Conservation (phyloP, 1,140 invertebrate species). For the Heliothis subflexa region DNA sequence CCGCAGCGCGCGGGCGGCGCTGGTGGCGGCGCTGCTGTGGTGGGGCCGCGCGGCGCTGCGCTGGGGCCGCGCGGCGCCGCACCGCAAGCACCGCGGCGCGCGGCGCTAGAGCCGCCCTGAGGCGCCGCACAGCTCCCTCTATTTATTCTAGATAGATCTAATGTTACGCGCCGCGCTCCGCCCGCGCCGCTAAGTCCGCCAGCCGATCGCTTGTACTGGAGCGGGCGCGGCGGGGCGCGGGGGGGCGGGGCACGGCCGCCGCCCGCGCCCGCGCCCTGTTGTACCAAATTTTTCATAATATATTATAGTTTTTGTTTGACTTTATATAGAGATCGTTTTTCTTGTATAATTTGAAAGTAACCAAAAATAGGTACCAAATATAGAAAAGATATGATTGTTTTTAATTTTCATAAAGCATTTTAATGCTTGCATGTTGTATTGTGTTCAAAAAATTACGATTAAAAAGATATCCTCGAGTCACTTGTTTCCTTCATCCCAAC, state of each 20-base stretch:
- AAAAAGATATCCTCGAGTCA: slow-evolving; percentile 76
- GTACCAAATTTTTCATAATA: slow-evolving; percentile 85
- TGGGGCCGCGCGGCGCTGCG: slow-evolving; percentile 73
- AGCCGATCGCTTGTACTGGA: slow-evolving; percentile 76
- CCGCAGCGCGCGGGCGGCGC: slow-evolving; percentile 61
- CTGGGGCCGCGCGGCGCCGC: slow-evolving; percentile 73
- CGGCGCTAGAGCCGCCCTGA: slow-evolving; percentile 85
- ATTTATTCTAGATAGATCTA: slow-evolving; percentile 85
- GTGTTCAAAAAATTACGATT: slow-evolving; percentile 86
- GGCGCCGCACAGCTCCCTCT: slow-evolving; percentile 55
- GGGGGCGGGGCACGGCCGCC: neutral
- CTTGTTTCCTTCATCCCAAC: neutral
- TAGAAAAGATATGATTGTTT: slow-evolving; percentile 84
- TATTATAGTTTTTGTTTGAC: slow-evolving; percentile 85
- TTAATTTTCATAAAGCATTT: slow-evolving; percentile 85
- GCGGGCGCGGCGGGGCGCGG: slow-evolving; percentile 59
- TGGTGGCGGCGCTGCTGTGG: slow-evolving; percentile 61
- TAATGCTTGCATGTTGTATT: slow-evolving; percentile 86
- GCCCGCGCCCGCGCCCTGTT: slow-evolving; percentile 69
- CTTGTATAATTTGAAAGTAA: slow-evolving; percentile 82
- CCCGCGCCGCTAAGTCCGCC: slow-evolving; percentile 52
- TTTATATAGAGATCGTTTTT: slow-evolving; percentile 82
- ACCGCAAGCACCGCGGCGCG: slow-evolving; percentile 85
- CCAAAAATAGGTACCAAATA: slow-evolving; percentile 86
- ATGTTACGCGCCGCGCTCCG: slow-evolving; percentile 75